A percentile compares a stretch with the other conserved stretches of the same genome.
phyloP scores from a whole-genome alignment of 2,888 invertebrate species.

The Ichneumon xanthorius region DNA sequence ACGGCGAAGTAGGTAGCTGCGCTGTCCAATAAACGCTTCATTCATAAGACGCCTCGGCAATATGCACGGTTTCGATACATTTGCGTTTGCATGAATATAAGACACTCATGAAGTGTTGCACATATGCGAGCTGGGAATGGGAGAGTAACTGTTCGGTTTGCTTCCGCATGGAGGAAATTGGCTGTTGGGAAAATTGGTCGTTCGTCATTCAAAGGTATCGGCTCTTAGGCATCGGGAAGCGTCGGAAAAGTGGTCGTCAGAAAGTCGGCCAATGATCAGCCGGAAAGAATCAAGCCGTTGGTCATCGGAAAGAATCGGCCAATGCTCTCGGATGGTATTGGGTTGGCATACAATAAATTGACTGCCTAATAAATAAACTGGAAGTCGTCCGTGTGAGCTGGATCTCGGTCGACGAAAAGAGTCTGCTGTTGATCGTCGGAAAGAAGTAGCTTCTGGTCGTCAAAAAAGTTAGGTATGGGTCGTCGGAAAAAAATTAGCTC shows the following conservation, averaged over 20 bases:
- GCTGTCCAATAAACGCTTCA: conserved; percentile 57
- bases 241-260: background rate
- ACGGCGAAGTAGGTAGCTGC: conserved; percentile 45
- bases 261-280: background rate
- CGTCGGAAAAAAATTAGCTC: background rate
- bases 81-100: conserved; percentile 38
- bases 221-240: background rate
- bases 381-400: background rate
- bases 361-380: background rate
- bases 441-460: background rate
- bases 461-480: background rate
- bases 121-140: background rate
- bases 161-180: background rate
- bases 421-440: background rate
- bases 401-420: background rate
- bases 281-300: background rate
- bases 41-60: conserved; percentile 34
- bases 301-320: too few relatives aligned
- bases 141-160: background rate
- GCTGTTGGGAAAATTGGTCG: background rate
- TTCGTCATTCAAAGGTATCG: background rate
- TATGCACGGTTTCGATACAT: conserved; percentile 24
- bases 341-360: background rate
- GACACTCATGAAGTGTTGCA: conserved; percentile 19
- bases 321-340: background rate